Evolutionary conservation across 2,888 invertebrate genomes (phyloP).

Genomic region (Hypolimnas misippus): DNA sequence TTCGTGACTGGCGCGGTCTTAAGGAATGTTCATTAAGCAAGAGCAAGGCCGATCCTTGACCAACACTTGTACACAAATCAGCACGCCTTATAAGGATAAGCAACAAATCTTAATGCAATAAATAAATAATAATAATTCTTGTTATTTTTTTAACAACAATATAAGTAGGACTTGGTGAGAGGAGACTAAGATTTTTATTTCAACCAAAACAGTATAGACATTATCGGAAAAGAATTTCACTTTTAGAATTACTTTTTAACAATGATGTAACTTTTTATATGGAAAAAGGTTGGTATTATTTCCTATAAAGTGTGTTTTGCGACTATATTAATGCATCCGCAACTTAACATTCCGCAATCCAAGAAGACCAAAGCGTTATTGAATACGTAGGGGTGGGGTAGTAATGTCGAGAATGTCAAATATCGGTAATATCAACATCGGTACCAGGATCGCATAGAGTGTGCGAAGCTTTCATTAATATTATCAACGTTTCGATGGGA

Average conservation of each 20-base stretch:
- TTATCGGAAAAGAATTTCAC: background rate
- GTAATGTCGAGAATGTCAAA: constrained; percentile 14
- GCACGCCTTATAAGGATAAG: background rate
- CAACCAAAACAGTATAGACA: background rate
- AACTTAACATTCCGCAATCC: too few species aligned
- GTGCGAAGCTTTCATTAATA: constrained; percentile 6
- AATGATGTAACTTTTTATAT: too few species aligned
- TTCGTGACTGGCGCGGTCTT: constrained; percentile 1
- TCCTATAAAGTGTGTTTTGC: too few species aligned
- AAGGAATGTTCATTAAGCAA: constrained; percentile 7
- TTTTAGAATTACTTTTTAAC: too few species aligned
- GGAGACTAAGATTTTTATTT: background rate
- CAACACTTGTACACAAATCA: background rate
- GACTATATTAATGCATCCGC: too few species aligned
- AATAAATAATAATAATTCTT: background rate
- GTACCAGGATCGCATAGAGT: constrained; percentile 31
- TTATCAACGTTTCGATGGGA: constrained; percentile 2
- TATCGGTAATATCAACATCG: constrained; percentile 31
- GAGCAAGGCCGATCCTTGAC: constrained; percentile 11
- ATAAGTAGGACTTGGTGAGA: too few species aligned
- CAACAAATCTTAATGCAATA: background rate
- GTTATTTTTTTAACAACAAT: too few species aligned
- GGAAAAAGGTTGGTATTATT: too few species aligned
- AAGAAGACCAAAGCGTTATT: too few species aligned
- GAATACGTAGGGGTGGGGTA: too few species aligned